A percentile compares a stretch with the other conserved stretches of the same genome.
Evolutionary conservation across 1,140 invertebrate species (phyloP).

Genomic region (Cotesia glomerata): DNA sequence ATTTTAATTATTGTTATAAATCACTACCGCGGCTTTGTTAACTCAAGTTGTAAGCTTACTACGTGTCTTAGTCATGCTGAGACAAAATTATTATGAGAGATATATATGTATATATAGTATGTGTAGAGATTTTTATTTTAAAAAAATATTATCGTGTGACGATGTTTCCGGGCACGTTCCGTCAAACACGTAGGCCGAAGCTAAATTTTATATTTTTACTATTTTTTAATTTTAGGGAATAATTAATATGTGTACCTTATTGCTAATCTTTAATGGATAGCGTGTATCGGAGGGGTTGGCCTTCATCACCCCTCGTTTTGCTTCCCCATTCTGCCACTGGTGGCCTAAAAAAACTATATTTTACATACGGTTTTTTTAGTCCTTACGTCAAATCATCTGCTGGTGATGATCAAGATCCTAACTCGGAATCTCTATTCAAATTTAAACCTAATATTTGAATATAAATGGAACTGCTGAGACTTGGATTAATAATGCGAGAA

Average conservation of each 20-base stretch:
- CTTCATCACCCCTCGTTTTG: constrained; percentile 38
- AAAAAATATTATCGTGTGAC: not conserved
- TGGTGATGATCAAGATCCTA: not conserved
- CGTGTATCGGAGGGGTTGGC: constrained; percentile 22
- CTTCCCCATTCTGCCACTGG: constrained; percentile 4
- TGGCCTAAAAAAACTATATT: constrained; percentile 17
- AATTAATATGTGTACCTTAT: constrained; percentile 28
- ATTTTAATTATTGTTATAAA: not conserved
- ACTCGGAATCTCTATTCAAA: too few species aligned
- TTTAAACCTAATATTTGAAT: too few species aligned
- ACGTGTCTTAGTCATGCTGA: not conserved
- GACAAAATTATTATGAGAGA: constrained; percentile 6
- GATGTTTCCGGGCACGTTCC: constrained; percentile 13
- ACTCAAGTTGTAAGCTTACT: not conserved
- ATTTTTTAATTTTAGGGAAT: not conserved
- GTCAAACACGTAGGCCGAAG: not conserved
- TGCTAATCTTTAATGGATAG: constrained; percentile 48
- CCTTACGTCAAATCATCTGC: not conserved
- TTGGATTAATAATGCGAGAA: not conserved
- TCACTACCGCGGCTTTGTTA: not conserved
- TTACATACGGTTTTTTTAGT: constrained; percentile 1
- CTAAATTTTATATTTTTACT: not conserved
- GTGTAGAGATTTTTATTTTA: constrained; percentile 21
- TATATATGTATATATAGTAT: constrained; percentile 32
- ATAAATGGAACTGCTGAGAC: not conserved